These are phyloP conservation scores for Prionailurus viverrinus DNA, from an alignment of 2,113 vertebrate species.

Conservation along the genomic window DNA sequence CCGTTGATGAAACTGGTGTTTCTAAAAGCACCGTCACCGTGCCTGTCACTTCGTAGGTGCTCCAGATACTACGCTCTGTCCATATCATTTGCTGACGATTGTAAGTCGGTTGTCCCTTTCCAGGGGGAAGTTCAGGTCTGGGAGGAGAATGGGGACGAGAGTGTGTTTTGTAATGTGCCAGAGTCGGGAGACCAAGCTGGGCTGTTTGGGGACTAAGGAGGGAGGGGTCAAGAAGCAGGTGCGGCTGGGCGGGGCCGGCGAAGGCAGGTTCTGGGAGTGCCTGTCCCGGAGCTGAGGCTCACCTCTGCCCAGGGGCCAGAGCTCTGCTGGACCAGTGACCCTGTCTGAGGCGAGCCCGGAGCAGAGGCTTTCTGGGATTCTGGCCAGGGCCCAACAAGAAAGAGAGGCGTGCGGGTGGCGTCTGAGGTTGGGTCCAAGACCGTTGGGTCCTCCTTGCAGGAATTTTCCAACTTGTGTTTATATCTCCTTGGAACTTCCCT, in stretches of 20 bases:
- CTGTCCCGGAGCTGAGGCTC: background rate
- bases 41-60: background rate
- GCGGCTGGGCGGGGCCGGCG: accelerated
- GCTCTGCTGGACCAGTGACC: background rate
- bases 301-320: background rate
- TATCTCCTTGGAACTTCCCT: constrained; percentile 40
- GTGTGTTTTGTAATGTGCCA: background rate
- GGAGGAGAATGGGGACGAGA: background rate
- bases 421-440: background rate
- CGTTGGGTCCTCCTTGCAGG: background rate
- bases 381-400: background rate
- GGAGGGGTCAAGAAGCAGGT: too few species aligned
- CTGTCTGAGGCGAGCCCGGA: accelerated
- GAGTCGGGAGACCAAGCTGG: background rate
- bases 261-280: background rate
- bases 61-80: too few species aligned
- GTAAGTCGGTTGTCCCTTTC: background rate
- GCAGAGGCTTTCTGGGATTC: background rate
- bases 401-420: background rate
- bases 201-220: background rate
- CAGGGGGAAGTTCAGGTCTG: background rate
- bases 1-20: background rate
- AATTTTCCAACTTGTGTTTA: constrained; percentile 53
- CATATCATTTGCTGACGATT: background rate
- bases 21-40: background rate